Evolutionary conservation across 2,888 invertebrate genomes (phyloP), one percentile per base, ranked within the genome.

Genomic region (Drosophila cracens): DNA sequence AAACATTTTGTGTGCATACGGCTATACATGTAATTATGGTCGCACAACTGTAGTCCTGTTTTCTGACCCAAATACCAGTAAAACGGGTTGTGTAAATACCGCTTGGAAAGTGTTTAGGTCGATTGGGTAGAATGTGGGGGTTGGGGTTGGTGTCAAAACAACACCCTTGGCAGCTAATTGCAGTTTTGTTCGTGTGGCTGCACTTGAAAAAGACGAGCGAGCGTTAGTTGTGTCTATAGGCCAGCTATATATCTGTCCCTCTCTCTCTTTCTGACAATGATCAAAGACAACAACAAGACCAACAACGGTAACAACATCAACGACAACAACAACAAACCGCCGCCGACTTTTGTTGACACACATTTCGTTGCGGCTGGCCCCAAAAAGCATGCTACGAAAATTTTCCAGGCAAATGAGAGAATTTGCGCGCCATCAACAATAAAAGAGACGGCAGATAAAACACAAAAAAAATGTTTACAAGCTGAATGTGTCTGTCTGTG

Each of bases 391-490:
- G 82, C 85, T 74, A 74, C 72, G 65, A 77, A 77, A 80, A 78
- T 81, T 76, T 54, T 79, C 70, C 67, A 78, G 71, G 71, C 87
- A 89, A 89, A 89, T 87, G 78, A 87, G 87, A 77, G 71, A 82
- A 87, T 89, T 87, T 77, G 82, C 73, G 72, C 78, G 69, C 76
- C 87, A 89, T 79, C 75, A 86, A 70, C 72, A 71, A 69, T 48
- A 74, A 73, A 80, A 72, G 67, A 58, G 63, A 25, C 27, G 31
- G 49, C 70, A 66, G 54, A 72, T 40, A 64, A 65, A 48, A 38
- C 46, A 59, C 48, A 59, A 60, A 74, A 70, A 48, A 40, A 48
- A 11, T 25, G 62, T 4, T n/a, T 46, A 51, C 60, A 60, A 27
- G 13, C 36, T 7, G 36, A 56, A 65, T 25, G 16, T 18, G 34